These are phyloP conservation scores for Sparus aurata DNA, from an alignment of 2,797 vertebrate species.

Conservation along the genomic window DNA sequence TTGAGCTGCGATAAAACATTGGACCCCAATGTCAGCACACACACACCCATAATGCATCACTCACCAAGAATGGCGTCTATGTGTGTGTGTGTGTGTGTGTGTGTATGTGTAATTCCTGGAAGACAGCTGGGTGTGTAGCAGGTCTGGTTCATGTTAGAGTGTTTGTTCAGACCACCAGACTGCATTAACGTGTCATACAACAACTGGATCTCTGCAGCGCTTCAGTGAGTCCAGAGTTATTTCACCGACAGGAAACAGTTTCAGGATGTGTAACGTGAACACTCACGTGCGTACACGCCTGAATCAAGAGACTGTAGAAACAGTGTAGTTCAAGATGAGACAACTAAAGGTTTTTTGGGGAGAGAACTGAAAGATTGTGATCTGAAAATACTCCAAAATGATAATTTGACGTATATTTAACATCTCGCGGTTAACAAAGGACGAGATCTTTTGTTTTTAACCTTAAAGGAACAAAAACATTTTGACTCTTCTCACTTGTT, in stretches of 20 bases:
- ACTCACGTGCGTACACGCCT: background rate
- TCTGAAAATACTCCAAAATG: background rate
- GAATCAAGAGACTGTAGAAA: background rate
- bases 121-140: slow-evolving; percentile 45
- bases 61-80: slow-evolving; percentile 32
- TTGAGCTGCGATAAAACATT: background rate
- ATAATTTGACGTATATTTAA: background rate
- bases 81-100: slow-evolving; percentile 20
- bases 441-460: background rate
- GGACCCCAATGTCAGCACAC: background rate
- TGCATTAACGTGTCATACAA: background rate
- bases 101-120: slow-evolving; percentile 34
- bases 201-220: background rate
- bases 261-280: slow-evolving; percentile 7
- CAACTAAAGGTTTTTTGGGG: background rate
- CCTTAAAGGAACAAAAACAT: background rate
- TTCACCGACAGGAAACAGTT: slow-evolving; percentile 31
- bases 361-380: background rate
- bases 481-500: background rate
- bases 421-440: background rate
- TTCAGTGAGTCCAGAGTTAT: slow-evolving; percentile 2
- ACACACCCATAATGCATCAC: slow-evolving; percentile 51
- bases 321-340: background rate
- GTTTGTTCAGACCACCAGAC: slow-evolving; percentile 19
- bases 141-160: slow-evolving; percentile 37